Base-by-base conservation (phyloP, 1,140 invertebrate genomes). In the Camponotus pennsylvanicus region DNA sequence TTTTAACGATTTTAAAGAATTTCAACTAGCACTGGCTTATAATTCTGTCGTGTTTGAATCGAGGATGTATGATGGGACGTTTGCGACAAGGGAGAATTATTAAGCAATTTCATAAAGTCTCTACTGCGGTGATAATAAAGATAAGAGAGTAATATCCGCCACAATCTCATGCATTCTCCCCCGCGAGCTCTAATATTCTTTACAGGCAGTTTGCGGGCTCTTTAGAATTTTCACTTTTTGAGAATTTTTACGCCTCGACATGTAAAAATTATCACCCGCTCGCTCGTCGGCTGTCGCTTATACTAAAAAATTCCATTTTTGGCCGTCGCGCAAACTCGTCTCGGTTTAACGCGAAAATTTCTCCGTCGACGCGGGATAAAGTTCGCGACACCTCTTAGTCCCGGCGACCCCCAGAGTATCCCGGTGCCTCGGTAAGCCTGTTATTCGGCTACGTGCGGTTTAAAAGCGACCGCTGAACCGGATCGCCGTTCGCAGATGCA, bases 391-490 rank as follows among this genome's bases (percentile, higher is more conserved):
- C 75, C 52, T 67, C 59, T 67, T 86, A 69, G 21, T 55, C 49
- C 27, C 27, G 32, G 34, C 59, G 59, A 42, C 27, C 27, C 34
- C 73, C 18, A 13, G 49, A 52, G 15, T 34, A n/a, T 40, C 37
- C 55, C 5, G 37, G 32, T 45, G 40, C 55, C 40, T 15, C 13
- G 55, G 69, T 83, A 83, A 83, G 79, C 79, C 69, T 83, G 69
- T 75, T 83, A 83, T 83, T 83, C 79, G 79, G 69, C 79, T 73
- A 73, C 73, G 83, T 89, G 57, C 76, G 76, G 69, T 86, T 89
- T 88, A 89, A 89, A 89, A 89, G 76, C 88, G 37, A 73, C 83
- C 70, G 73, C 83, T 88, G 82, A 77, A 59, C 57, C 63, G 84
- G 52, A 82, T 73, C 59, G 37, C 61, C 40, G 32, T 85, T 69